A percentile compares a stretch with the other conserved stretches of the same genome.
phyloP scores from a whole-genome alignment of 2,888 invertebrate species.

The Pammene aurita region DNA sequence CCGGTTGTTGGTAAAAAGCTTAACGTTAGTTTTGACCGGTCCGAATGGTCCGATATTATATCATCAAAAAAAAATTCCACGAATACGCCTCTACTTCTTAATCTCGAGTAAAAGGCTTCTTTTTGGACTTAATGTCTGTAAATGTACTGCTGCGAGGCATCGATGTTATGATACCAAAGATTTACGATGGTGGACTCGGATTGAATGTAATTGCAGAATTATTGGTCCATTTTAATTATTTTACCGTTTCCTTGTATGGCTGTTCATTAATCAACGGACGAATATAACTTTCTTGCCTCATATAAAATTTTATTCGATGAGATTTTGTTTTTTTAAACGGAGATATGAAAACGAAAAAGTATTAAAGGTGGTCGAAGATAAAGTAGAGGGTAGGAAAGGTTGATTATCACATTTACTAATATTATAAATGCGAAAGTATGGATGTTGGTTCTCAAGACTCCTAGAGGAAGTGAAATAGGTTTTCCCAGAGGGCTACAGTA shows the following conservation, averaged over 20 bases:
- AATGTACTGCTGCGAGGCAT: not conserved
- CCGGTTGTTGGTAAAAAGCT: too few species aligned
- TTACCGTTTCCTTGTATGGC: slow-evolving; percentile 15
- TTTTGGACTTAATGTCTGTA: too few species aligned
- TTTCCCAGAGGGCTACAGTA: too few species aligned
- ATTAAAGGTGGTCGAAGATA: not conserved
- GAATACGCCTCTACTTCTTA: too few species aligned
- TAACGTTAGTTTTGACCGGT: too few species aligned
- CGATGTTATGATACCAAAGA: slow-evolving; percentile 9
- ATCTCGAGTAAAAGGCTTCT: too few species aligned
- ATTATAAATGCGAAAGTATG: too few species aligned
- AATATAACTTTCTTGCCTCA: slow-evolving; percentile 15
- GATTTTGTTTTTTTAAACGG: not conserved
- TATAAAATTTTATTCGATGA: not conserved
- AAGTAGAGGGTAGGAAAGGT: not conserved
- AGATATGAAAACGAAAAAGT: not conserved
- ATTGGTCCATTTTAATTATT: slow-evolving; percentile 21
- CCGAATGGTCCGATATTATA: too few species aligned
- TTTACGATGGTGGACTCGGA: not conserved
- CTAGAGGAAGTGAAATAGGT: too few species aligned
- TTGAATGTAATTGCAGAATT: slow-evolving; percentile 14
- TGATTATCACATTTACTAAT: too few species aligned
- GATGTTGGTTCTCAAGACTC: too few species aligned
- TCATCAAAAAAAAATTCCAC: too few species aligned
- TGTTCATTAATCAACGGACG: slow-evolving; percentile 11